phyloP scores from a whole-genome alignment of 2,888 invertebrate species.

The Hybos culiciformis region DNA sequence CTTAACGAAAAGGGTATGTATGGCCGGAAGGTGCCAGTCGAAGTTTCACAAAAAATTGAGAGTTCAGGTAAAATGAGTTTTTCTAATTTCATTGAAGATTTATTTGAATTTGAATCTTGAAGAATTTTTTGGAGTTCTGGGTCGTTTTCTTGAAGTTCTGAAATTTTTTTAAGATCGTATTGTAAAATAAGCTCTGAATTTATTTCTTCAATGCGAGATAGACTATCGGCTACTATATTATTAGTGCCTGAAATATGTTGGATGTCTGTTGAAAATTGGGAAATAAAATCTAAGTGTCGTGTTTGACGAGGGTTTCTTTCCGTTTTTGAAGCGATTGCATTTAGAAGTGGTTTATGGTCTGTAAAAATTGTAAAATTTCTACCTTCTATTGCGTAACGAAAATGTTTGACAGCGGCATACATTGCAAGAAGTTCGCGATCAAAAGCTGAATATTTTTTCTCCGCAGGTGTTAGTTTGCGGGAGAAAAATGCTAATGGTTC shows the following conservation, averaged over 20 bases:
- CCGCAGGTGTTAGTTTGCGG: slow-evolving; percentile 20
- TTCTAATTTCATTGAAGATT: slow-evolving; percentile 7
- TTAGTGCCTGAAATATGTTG: background rate
- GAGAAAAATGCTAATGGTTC: slow-evolving; percentile 29
- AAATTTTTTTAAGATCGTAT: too few species aligned
- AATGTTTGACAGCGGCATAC: slow-evolving; percentile 25
- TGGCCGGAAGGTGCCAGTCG: slow-evolving; percentile 3
- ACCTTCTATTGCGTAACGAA: slow-evolving; percentile 27
- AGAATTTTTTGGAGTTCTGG: slow-evolving; percentile 6
- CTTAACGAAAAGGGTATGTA: slow-evolving; percentile 2
- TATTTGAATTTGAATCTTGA: slow-evolving; percentile 9
- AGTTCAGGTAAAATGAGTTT: slow-evolving; percentile 4
- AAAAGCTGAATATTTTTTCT: slow-evolving; percentile 24
- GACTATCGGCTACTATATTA: background rate
- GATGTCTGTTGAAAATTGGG: slow-evolving; percentile 6
- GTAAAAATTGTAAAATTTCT: slow-evolving; percentile 21
- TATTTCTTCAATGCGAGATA: background rate
- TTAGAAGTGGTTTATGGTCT: slow-evolving; percentile 24
- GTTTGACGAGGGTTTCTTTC: slow-evolving; percentile 24
- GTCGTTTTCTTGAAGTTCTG: background rate
- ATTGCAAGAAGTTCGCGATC: slow-evolving; percentile 29
- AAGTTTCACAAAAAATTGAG: slow-evolving; percentile 5
- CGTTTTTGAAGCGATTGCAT: slow-evolving; percentile 18
- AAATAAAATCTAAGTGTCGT: slow-evolving; percentile 22
- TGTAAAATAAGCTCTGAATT: too few species aligned